These are phyloP conservation scores for Serranus cabrilla DNA, from an alignment of 2,797 vertebrate genomes.

Conservation along the genomic window DNA sequence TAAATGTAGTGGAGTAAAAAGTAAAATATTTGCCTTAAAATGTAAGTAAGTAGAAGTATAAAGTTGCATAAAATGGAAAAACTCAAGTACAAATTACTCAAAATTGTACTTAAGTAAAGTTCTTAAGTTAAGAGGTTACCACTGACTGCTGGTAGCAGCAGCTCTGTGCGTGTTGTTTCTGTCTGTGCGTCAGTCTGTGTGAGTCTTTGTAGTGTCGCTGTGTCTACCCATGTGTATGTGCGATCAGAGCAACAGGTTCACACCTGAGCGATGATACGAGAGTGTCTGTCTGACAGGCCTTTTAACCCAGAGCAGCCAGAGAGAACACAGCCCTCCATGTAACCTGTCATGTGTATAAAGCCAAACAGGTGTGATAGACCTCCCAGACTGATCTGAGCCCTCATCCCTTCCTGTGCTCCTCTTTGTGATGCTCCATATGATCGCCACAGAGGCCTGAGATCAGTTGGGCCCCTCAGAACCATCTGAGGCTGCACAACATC, in stretches of 20 bases:
- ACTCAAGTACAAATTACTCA: too few species aligned
- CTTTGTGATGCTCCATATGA: constrained; percentile 51
- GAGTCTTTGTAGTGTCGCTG: constrained; percentile 23
- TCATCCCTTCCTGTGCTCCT: constrained; percentile 30
- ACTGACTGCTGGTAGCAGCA: neutral
- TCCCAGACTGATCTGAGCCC: constrained; percentile 55
- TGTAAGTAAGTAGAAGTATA: too few species aligned
- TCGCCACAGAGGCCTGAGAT: constrained; percentile 53
- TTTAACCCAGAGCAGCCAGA: constrained; percentile 67
- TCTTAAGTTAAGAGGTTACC: neutral
- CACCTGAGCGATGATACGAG: constrained; percentile 47
- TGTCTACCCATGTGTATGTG: constrained; percentile 18
- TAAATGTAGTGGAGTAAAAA: too few species aligned
- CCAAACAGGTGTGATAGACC: constrained; percentile 59
- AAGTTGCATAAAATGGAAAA: too few species aligned
- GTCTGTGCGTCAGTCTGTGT: constrained; percentile 10
- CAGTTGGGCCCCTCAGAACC: constrained; percentile 54
- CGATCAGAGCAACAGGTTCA: constrained; percentile 58
- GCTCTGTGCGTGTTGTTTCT: constrained; percentile 5
- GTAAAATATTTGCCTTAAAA: too few species aligned
- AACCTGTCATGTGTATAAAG: constrained; percentile 70
- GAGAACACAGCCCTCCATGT: constrained; percentile 68
- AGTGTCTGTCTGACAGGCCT: constrained; percentile 65
- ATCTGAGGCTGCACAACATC: constrained; percentile 46
- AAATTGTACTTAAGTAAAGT: too few species aligned